These are phyloP conservation scores for Hydriomena furcata DNA, from an alignment of 2,888 invertebrate genomes.

Conservation along the genomic window DNA sequence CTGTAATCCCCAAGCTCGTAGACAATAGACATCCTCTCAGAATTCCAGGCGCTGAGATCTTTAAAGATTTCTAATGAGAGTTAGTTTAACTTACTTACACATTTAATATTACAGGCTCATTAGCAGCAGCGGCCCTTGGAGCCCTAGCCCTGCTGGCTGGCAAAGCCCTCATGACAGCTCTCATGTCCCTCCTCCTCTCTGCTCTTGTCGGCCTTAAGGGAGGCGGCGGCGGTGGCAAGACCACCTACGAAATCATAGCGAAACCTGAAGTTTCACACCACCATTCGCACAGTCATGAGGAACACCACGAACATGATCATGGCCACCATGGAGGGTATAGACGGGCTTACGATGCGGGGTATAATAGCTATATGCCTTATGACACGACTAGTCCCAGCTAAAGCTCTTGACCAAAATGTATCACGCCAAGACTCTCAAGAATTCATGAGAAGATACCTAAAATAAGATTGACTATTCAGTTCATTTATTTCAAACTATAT, in stretches of 20 bases:
- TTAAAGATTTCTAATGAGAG: too few species aligned
- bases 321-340: slow-evolving; percentile 83
- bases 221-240: slow-evolving; percentile 86
- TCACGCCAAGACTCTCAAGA: too few species aligned
- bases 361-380: slow-evolving; percentile 74
- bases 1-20: too few species aligned
- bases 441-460: too few species aligned
- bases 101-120: slow-evolving; percentile 80
- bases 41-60: too few species aligned
- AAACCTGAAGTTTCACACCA: slow-evolving; percentile 90
- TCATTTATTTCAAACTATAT: too few species aligned
- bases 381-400: slow-evolving; percentile 55
- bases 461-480: too few species aligned
- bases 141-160: slow-evolving; percentile 90
- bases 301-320: slow-evolving; percentile 81
- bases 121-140: slow-evolving; percentile 89
- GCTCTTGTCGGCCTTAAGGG: slow-evolving; percentile 91
- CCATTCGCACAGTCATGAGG: slow-evolving; percentile 88
- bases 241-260: slow-evolving; percentile 92
- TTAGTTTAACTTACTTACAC: too few species aligned
- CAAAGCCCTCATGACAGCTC: slow-evolving; percentile 92
- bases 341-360: slow-evolving; percentile 77
- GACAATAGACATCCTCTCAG: too few species aligned
- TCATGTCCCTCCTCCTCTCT: slow-evolving; percentile 90
- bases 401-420: too few species aligned